Percentiles rank a stretch among this genome's conserved stretches.
These are phyloP conservation scores for Dexiosoma caninum DNA, from an alignment of 2,888 invertebrate genomes.

Conservation along the genomic window DNA sequence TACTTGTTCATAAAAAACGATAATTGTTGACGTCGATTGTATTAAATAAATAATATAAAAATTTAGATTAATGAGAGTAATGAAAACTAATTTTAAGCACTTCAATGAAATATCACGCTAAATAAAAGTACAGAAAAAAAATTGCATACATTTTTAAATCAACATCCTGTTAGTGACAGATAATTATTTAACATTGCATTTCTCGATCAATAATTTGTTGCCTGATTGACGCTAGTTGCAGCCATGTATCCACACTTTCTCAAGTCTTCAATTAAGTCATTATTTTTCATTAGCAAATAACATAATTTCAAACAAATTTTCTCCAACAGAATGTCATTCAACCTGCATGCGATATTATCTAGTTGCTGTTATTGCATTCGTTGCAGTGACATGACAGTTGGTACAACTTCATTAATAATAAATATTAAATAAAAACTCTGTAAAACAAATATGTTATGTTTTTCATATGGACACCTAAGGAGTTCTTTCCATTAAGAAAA, in stretches of 20 bases:
- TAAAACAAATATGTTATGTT: not conserved
- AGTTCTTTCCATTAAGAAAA: not conserved
- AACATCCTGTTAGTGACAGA: constrained; percentile 36
- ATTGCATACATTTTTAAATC: not conserved
- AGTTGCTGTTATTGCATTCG: not conserved
- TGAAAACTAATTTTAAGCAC: not conserved
- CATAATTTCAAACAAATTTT: constrained; percentile 20
- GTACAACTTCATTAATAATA: constrained; percentile 59
- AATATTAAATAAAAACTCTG: not conserved
- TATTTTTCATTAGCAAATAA: constrained; percentile 37
- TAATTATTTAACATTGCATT: not conserved
- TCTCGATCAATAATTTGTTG: not conserved
- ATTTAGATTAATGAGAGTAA: not conserved
- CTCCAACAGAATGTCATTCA: constrained; percentile 48
- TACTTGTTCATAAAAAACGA: too few species aligned
- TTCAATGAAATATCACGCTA: not conserved
- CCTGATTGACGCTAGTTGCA: not conserved
- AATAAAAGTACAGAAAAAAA: not conserved
- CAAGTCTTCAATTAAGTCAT: constrained; percentile 52
- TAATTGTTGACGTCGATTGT: too few species aligned
- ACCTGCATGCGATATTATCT: constrained; percentile 34
- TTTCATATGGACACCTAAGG: not conserved
- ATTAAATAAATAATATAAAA: not conserved
- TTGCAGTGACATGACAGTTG: constrained; percentile 44
- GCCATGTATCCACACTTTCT: constrained; percentile 20